These are phyloP conservation scores for Porites australiensis DNA, from an alignment of 64 coral and sea anemone genomes.

Conservation along the genomic window DNA sequence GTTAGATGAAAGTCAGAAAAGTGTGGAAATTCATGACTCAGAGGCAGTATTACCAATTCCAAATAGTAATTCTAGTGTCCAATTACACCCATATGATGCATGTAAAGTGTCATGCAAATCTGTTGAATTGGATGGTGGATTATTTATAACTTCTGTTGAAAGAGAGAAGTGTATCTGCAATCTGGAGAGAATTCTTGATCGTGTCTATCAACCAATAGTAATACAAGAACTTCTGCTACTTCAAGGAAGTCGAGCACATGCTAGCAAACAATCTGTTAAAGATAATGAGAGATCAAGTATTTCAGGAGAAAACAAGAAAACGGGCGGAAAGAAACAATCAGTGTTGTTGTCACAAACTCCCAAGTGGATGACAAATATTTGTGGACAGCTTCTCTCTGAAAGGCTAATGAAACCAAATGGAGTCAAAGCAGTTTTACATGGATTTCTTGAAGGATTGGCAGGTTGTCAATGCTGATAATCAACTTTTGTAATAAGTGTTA, in stretches of 20 bases:
- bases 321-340: neutral
- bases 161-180: constrained; percentile 66
- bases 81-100: constrained; percentile 4
- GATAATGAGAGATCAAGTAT: neutral
- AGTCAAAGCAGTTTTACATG: constrained; percentile 81
- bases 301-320: neutral
- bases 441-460: constrained; percentile 64
- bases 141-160: constrained; percentile 56
- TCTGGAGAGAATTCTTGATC: constrained; percentile 71
- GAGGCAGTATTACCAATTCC: neutral
- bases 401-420: constrained; percentile 90
- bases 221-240: constrained; percentile 87
- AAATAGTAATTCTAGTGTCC: neutral
- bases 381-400: constrained; percentile 91
- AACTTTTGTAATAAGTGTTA: neutral
- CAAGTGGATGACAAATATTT: constrained; percentile 86
- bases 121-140: neutral
- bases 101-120: neutral
- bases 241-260: constrained; percentile 43
- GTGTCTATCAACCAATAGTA: constrained; percentile 87
- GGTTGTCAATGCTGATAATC: constrained; percentile 28
- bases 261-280: neutral
- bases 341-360: constrained; percentile 12
- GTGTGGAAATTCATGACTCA: neutral
- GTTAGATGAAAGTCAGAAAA: neutral